Percentiles rank a stretch among this genome's conserved stretches.
phyloP scores from a whole-genome alignment of 2,888 invertebrate species.

The Oxyscelio sp. region DNA sequence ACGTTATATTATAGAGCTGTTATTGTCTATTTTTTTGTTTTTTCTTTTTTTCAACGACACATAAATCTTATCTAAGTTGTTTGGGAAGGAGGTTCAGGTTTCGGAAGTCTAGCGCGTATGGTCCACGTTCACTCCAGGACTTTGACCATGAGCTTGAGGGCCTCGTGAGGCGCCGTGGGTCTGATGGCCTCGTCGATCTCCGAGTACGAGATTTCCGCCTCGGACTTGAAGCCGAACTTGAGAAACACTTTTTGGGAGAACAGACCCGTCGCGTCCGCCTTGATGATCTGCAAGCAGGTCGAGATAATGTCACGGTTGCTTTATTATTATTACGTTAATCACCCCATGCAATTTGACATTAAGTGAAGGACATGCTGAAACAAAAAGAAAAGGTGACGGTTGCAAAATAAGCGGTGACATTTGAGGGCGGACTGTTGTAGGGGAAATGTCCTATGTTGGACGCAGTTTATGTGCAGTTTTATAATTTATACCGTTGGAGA shows the following conservation, averaged over 20 bases:
- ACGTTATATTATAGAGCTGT: constrained; percentile 83
- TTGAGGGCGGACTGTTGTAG: too few relatives aligned
- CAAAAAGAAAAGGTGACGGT: constrained; percentile 77
- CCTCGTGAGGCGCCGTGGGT: constrained; percentile 92
- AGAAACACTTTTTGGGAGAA: constrained; percentile 93
- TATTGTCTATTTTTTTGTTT: too few relatives aligned
- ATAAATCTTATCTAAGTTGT: constrained; percentile 81
- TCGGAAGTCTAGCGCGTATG: neutral
- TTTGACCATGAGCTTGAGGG: constrained; percentile 92
- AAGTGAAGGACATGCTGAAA: constrained; percentile 85
- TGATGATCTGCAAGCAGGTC: constrained; percentile 91
- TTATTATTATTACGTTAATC: constrained; percentile 25
- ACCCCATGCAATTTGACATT: constrained; percentile 80
- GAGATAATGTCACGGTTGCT: constrained; percentile 44
- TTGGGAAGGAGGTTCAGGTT: constrained; percentile 1
- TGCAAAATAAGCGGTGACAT: neutral
- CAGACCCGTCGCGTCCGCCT: constrained; percentile 94
- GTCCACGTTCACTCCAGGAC: constrained; percentile 75
- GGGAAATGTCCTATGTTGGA: too few relatives aligned
- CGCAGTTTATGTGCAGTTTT: too few relatives aligned
- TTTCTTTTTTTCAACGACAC: constrained; percentile 82
- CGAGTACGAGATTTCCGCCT: constrained; percentile 92
- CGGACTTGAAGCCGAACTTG: constrained; percentile 91
- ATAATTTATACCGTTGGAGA: too few relatives aligned
- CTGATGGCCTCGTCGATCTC: constrained; percentile 92